Base-by-base conservation (phyloP, 1,140 invertebrate species). In the Brachionus manjavacas region DNA sequence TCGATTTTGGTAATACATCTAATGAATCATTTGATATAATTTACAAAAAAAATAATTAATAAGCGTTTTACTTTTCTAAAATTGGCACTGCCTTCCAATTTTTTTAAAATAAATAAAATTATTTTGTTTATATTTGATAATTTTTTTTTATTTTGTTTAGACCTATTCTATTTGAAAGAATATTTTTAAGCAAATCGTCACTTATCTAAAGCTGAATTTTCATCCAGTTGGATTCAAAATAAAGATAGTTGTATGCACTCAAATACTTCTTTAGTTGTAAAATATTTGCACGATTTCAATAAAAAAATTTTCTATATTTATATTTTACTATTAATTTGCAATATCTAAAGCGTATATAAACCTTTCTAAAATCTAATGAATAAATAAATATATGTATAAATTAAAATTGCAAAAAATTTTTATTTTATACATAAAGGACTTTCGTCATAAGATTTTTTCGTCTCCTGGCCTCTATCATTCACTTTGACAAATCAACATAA, bases 301-400 rank as follows among this genome's bases (percentile, higher is more conserved):
- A 12, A 46, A 9, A 60, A 52, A 14, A n/a, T 16, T 60, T 23
- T 20, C n/a, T 60, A 60, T 20, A 60, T 60, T 35, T 35, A 60
- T 60, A 60, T 60, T 20, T 60, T 8, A 60, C 52, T 20, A 60
- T 60, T 60, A 60, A 60, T 60, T 60, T 23, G n/a, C 52, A 60
- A 52, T 52, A 52, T 60, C 16, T 9, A 60, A 60, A 60, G 52
- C 52, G 16, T 60, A 60, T 60, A 60, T 20, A 60, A 60, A 60
- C 52, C 52, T 60, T 20, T 25, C 4, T 20, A 60, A 60, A 20
- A 60, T 8, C 16, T 20, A 60, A 60, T 60, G 52, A 60, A 60
- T 60, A 60, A 60, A 60, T 60, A 60, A 60, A 60, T 60, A 60
- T 60, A 60, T 60, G 52, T 60, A 60, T 20, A 60, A 70, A 70